Conservation (phyloP, 2,888 invertebrate genomes). For the Phortica okadai region DNA sequence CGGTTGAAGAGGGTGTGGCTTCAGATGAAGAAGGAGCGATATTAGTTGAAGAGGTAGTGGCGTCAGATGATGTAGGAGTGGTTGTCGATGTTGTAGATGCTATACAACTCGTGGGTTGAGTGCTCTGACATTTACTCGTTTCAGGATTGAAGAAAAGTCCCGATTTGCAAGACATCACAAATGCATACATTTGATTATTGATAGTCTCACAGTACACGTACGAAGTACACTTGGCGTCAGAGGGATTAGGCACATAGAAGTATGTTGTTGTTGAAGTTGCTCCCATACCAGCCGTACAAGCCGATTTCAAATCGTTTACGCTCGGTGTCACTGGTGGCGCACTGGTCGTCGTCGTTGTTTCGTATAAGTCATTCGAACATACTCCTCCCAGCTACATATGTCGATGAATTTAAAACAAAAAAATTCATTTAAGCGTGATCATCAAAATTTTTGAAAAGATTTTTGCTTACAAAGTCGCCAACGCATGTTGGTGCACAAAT, state of each 20-base stretch:
- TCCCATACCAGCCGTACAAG: not conserved
- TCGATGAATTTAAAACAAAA: not conserved
- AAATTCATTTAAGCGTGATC: not conserved
- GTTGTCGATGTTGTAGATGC: slow-evolving; percentile 27
- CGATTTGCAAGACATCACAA: not conserved
- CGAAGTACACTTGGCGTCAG: not conserved
- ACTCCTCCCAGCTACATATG: not conserved
- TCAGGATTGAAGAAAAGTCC: not conserved
- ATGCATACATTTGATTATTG: not conserved
- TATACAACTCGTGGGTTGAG: slow-evolving; percentile 19
- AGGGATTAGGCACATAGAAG: slow-evolving; percentile 19
- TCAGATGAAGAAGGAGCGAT: not conserved
- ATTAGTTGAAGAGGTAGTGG: not conserved
- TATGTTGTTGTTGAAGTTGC: not conserved
- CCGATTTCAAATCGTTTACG: not conserved
- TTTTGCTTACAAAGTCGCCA: slow-evolving; percentile 35
- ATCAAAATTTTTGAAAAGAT: not conserved
- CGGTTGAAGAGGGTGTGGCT: not conserved
- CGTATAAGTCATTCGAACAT: slow-evolving; percentile 16
- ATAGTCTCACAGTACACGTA: slow-evolving; percentile 26
- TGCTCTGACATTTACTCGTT: slow-evolving; percentile 1
- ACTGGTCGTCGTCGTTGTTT: slow-evolving; percentile 16
- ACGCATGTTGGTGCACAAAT: slow-evolving; percentile 40
- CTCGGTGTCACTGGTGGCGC: not conserved
- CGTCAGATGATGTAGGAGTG: not conserved